Conservation (phyloP, 30 jellyfish, hydroid and myxozoan genomes). For the Aurelia coerulea region DNA sequence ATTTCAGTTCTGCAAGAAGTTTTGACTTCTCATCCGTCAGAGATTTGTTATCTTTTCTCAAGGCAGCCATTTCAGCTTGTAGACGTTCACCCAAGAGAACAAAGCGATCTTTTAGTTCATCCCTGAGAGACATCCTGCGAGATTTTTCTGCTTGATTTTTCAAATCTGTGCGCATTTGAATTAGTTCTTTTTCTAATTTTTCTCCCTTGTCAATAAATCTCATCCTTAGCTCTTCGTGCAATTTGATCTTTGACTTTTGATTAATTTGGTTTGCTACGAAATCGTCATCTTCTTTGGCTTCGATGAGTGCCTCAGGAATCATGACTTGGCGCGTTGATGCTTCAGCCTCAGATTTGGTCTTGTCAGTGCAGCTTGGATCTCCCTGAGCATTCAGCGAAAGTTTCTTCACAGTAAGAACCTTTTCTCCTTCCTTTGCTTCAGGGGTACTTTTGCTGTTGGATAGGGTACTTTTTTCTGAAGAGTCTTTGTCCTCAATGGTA, state of each 20-base stretch:
- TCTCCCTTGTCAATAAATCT: conserved; percentile 32
- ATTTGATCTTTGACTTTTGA: background rate
- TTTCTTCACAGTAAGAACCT: no score
- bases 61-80: conserved; percentile 31
- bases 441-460: background rate
- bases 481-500: no score
- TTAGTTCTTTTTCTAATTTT: conserved; percentile 22
- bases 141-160: conserved; percentile 13
- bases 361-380: no score
- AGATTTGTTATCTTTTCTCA: conserved; percentile 9
- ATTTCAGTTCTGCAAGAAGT: background rate
- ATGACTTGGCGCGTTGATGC: background rate
- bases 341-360: background rate
- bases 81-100: conserved; percentile 30
- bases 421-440: background rate
- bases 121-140: conserved; percentile 35
- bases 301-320: background rate
- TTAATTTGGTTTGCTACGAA: conserved; percentile 4
- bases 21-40: background rate
- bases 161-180: conserved; percentile 17
- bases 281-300: background rate
- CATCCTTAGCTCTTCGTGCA: conserved; percentile 39
- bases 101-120: conserved; percentile 54
- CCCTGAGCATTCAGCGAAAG: no score
- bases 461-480: no score